Evolutionary conservation across 2,797 vertebrate species (phyloP), one percentile per base, ranked within the genome.

Genomic region (Poeciliopsis paucimaculata): DNA sequence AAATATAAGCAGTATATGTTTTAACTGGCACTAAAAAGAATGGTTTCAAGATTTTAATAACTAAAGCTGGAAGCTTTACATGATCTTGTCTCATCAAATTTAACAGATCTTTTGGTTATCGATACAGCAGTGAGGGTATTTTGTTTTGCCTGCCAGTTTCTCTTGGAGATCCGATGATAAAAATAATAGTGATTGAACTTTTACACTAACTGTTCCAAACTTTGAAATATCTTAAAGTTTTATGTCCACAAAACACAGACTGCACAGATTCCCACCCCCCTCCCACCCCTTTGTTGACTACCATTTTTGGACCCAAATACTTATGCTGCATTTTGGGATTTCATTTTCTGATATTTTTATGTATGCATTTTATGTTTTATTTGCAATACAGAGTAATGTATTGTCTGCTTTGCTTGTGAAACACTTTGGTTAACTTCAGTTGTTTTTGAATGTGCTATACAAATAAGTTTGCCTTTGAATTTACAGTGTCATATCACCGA

Each of bases 401-500:
- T 41, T 36, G 16, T 41, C 20, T 41, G 9, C 4, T 68, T 68
- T 26, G 20, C 16, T 5, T 68, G 64, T 41, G 23, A 68, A 68
- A 5, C 10, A 23, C 64, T 68, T 41, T 68, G 10, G 36, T 68
- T 41, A 41, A 26, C 36, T 20, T 68, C 64, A 41, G 11, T 68
- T 68, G 26, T n/a, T 43, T 70, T 45, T 45, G 45, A 70, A n/a
- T 45, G 11, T 16, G 23, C 68, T 45, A 15, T n/a, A n/a, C 68
- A 71, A 15, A 71, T n/a, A 45, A 13, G 41, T 43, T 71, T 0
- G 10, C 1, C 23, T 43, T 70, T 26, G 23, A 31, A 73, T 81
- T 88, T 57, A 74, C n/a, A 12, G 20, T n/a, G 39, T 79, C 34
- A 73, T 2, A 10, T 83, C n/a, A 70, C 57, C 49, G 26, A 15